Conservation (phyloP, 1,140 invertebrate genomes). For the Apis florea region DNA sequence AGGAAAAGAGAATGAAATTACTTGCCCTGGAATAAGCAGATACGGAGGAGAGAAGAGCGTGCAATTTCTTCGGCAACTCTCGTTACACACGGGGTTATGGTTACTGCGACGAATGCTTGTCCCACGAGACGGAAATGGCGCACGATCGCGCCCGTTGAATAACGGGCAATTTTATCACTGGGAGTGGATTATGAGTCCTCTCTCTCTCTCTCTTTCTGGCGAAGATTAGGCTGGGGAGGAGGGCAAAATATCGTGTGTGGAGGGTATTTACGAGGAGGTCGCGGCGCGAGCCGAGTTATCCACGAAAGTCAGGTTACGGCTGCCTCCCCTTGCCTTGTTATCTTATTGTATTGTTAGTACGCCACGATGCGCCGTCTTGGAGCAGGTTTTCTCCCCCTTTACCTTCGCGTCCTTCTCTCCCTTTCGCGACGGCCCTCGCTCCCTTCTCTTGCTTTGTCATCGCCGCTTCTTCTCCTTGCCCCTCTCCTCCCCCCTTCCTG, state of each 20-base stretch:
- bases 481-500: background rate
- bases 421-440: background rate
- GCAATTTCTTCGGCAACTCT: conserved; percentile 37
- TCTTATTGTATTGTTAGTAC: conserved; percentile 76
- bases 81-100: conserved; percentile 34
- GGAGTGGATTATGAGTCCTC: conserved; percentile 55
- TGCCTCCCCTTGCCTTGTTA: conserved; percentile 68
- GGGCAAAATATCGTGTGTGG: conserved; percentile 53
- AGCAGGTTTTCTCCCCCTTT: conserved; percentile 62
- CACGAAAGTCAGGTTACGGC: conserved; percentile 61
- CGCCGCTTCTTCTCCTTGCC: conserved; percentile 31
- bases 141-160: conserved; percentile 48
- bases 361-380: conserved; percentile 61
- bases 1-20: too few relatives aligned
- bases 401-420: background rate
- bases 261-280: conserved; percentile 50
- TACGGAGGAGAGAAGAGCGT: background rate
- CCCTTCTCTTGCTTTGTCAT: conserved; percentile 61
- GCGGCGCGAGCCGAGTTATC: conserved; percentile 54
- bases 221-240: conserved; percentile 52
- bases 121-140: conserved; percentile 38
- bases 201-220: conserved; percentile 39
- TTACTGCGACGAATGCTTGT: conserved; percentile 25
- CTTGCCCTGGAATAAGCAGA: background rate
- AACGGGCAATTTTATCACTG: conserved; percentile 61